Evolutionary conservation across 1,140 invertebrate genomes (phyloP), one percentile per base, ranked within the genome.

Genomic region (Zaprionus nigranus): DNA sequence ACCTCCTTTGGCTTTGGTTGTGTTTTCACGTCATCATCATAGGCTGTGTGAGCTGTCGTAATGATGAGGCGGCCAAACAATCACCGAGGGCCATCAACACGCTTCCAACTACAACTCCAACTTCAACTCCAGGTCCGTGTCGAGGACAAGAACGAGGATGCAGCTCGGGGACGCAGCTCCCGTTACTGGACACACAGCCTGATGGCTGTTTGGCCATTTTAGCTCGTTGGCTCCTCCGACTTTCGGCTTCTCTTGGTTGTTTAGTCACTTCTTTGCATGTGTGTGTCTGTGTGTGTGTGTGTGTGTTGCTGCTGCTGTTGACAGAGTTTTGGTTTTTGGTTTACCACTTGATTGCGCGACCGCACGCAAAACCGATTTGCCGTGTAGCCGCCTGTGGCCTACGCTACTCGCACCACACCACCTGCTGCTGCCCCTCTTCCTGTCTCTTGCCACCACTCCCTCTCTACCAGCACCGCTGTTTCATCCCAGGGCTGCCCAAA

Each of bases 291-390:
- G 53, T 69, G 53, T 58, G 22, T 56, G 43, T 36, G 34, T 49
- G 56, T 15, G 17, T 53, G 5, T 28, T 64, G 22, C 26, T 67
- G 38, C 69, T 72, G 71, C 64, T 67, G 73, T 75, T 76, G 77
- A 79, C 77, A 79, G 73, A 76, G 68, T 78, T 76, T 76, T 72
- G 67, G 73, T 76, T 76, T 76, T 79, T 72, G 78, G 68, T 71
- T 72, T 77, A 79, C 78, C 78, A 71, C 78, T 79, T 79, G 74
- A 79, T 79, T 79, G 74, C 68, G 78, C 71, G 73, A 80, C 79
- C 71, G 63, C 82, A 70, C 73, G 82, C 75, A 81, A 71, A 82
- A 76, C 71, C 79, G 83, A 86, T 86, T 85, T 86, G 46, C 63
- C 28, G 54, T 76, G 74, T 67, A 73, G 69, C 75, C 61, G 61